A percentile compares a stretch with the other conserved stretches of the same genome.
Evolutionary conservation across 2,113 vertebrate genomes (phyloP).

Genomic region (Cyanocitta stelleri): DNA sequence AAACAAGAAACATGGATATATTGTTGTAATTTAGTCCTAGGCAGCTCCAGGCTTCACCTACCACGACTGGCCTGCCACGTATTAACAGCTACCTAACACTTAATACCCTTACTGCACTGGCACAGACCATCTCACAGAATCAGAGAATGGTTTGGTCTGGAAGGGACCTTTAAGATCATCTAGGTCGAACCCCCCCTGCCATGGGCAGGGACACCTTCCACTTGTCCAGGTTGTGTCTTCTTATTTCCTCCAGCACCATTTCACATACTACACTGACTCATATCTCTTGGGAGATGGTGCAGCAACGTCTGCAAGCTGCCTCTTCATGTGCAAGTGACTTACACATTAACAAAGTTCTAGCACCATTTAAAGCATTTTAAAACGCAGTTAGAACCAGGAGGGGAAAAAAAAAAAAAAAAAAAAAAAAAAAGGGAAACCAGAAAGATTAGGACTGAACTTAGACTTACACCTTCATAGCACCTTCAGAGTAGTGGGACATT

Average conservation of each 20-base stretch:
- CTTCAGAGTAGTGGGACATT: neutral
- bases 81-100: neutral
- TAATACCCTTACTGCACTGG: neutral
- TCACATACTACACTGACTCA: neutral
- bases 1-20: neutral
- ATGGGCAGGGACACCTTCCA: neutral
- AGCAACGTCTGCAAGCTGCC: neutral
- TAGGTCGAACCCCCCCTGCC: neutral
- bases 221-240: neutral
- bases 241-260: neutral
- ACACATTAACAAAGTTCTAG: neutral
- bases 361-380: neutral
- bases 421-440: accelerated
- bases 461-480: neutral
- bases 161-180: neutral
- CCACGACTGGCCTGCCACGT: neutral
- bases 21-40: neutral
- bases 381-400: neutral
- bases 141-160: neutral
- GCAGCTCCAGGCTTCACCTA: neutral
- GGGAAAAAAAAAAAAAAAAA: neutral
- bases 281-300: neutral
- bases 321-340: neutral
- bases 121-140: neutral
- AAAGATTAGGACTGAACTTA: neutral